Percentiles rank a stretch among this genome's conserved stretches.
Conservation (phyloP, 2,113 vertebrate species). For the Anthoscopus minutus region DNA sequence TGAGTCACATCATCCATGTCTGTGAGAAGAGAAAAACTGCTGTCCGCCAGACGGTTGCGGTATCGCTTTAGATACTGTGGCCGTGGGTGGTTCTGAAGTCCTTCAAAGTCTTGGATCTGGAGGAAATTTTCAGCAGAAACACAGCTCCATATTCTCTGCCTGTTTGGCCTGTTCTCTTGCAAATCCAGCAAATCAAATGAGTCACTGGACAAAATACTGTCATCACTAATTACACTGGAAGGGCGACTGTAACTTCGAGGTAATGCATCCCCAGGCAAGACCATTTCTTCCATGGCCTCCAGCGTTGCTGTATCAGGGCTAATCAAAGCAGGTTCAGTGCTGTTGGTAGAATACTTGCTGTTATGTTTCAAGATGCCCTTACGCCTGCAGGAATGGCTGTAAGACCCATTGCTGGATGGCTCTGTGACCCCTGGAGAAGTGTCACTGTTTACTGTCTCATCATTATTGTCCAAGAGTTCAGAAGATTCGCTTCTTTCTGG, state of each 20-base stretch:
- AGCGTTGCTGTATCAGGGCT: constrained; percentile 62
- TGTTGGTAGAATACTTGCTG: constrained; percentile 84
- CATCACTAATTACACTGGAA: constrained; percentile 87
- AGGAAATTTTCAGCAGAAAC: constrained; percentile 89
- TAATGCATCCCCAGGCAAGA: constrained; percentile 71
- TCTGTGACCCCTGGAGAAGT: constrained; percentile 61
- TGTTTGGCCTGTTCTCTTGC: constrained; percentile 74
- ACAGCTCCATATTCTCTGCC: constrained; percentile 87
- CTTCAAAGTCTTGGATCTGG: constrained; percentile 83
- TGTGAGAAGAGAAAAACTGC: constrained; percentile 93
- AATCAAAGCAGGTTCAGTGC: constrained; percentile 52
- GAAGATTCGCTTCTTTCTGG: constrained; percentile 94
- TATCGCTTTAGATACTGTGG: constrained; percentile 83
- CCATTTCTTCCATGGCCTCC: constrained; percentile 73
- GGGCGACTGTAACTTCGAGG: constrained; percentile 90
- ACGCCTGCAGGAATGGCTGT: constrained; percentile 75
- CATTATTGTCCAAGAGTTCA: constrained; percentile 79
- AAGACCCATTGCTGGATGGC: constrained; percentile 62
- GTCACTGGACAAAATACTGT: constrained; percentile 83
- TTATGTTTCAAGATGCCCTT: constrained; percentile 96
- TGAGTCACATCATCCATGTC: constrained; percentile 96
- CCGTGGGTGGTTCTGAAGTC: constrained; percentile 77
- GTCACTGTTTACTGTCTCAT: constrained; percentile 42
- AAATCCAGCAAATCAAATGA: constrained; percentile 84
- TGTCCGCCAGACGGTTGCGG: constrained; percentile 84